These are phyloP conservation scores for Pteropus alecto DNA, from an alignment of 2,113 vertebrate species.

Conservation along the genomic window DNA sequence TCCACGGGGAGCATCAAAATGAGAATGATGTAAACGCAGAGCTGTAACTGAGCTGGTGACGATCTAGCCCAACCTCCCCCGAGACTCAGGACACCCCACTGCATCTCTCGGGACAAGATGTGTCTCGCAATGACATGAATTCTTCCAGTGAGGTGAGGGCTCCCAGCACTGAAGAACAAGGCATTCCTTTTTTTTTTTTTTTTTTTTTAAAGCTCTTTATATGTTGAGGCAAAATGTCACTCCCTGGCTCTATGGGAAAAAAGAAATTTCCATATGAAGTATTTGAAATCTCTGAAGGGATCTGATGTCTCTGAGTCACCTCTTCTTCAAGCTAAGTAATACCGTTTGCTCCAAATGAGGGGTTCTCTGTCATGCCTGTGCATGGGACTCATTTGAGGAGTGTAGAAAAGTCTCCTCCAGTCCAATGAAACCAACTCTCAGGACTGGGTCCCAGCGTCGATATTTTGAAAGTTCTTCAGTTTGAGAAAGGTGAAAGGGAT, in stretches of 20 bases:
- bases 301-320: background rate
- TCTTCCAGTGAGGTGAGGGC: background rate
- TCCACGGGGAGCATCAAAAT: background rate
- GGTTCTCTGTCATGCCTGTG: background rate
- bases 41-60: too few relatives aligned
- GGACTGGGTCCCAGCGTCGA: background rate
- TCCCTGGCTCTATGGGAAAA: background rate
- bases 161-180: background rate
- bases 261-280: background rate
- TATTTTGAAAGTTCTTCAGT: background rate
- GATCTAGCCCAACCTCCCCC: background rate
- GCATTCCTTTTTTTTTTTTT: background rate
- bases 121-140: rapidly evolving
- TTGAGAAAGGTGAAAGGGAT: background rate
- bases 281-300: background rate
- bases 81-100: background rate
- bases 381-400: background rate
- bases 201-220: background rate
- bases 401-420: background rate
- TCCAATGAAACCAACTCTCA: too few relatives aligned
- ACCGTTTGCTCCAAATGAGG: background rate
- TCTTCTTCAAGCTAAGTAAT: background rate
- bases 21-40: background rate
- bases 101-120: background rate
- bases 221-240: background rate